Evolutionary conservation across 2,797 vertebrate genomes (phyloP), one percentile per base, ranked within the genome.

Genomic region (Allobates femoralis): DNA sequence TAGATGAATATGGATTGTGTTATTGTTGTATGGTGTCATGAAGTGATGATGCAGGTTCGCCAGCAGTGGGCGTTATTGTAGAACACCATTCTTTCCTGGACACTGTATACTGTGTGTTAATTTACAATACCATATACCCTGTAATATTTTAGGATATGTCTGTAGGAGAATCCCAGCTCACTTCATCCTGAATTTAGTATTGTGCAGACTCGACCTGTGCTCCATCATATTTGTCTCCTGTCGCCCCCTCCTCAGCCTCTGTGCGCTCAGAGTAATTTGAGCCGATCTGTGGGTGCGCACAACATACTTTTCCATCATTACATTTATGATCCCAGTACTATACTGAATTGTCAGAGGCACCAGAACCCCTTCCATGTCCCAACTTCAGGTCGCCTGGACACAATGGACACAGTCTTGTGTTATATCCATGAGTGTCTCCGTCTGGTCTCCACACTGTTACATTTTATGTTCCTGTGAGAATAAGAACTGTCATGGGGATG

Each of bases 201-300:
- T 26, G 37, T 74, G 14, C 34, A 50, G 41, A 8, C 23, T 23
- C 32, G 75, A 85, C 23, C 84, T 79, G 53, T 80, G 77, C 84
- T 62, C 71, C 28, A 73, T 86, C 84, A 56, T 51, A 73, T 69
- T 69, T 51, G 16, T 77, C 75, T 85, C 66, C 32, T 7, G 1
- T 7, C 2, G 1, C 71, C 71, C 69, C 41, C 21, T 15, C 15
- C 37, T 11, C 71, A 7, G 23, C 37, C 69, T 16, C 37, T 66
- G 58, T 67, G 67, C 12, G 69, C 69, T 50, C 37, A 10, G 21
- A 50, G 69, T 73, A 71, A 71, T 71, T 23, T 37, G 30, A 79
- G 76, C n/a, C 34, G 78, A n/a, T 79, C 76, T 56, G 53, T 53
- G 37, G 76, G 53, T 79, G 37, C 51, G 62, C 16, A 34, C 34